phyloP scores from a whole-genome alignment of 2,888 invertebrate species.

The Netelia fuscicornis region DNA sequence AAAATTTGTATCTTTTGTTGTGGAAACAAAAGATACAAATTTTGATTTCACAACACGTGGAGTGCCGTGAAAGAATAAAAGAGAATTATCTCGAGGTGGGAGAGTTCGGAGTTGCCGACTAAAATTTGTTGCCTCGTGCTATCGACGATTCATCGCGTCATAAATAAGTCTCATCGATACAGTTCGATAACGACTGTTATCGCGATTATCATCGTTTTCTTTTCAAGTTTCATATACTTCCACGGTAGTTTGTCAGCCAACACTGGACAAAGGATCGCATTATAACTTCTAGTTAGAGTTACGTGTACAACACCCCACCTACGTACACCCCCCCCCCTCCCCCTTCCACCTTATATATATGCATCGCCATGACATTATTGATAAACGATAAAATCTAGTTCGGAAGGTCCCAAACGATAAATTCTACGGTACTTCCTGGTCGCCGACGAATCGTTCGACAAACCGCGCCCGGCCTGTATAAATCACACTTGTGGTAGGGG shows the following conservation, averaged over 20 bases:
- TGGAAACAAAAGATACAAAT: too few relatives aligned
- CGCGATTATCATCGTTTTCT: background rate
- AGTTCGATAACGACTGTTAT: background rate
- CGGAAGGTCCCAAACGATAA: conserved; percentile 77
- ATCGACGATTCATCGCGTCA: background rate
- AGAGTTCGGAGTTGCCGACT: too few relatives aligned
- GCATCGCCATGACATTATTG: conserved; percentile 75
- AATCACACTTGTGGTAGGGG: conserved; percentile 75
- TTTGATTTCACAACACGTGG: too few relatives aligned
- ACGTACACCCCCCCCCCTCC: background rate
- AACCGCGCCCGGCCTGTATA: conserved; percentile 78
- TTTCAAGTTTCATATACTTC: background rate
- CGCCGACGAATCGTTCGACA: conserved; percentile 80
- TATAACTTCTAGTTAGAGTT: background rate
- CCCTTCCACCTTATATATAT: background rate
- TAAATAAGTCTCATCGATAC: background rate
- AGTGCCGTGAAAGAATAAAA: too few relatives aligned
- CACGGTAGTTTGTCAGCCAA: conserved; percentile 2
- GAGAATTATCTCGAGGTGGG: too few relatives aligned
- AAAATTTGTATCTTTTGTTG: too few relatives aligned
- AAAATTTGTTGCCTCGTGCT: background rate
- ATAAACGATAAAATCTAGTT: conserved; percentile 82
- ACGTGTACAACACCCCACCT: background rate
- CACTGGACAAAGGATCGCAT: background rate
- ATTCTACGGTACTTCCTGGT: conserved; percentile 79